These are phyloP conservation scores for Anoura caudifer DNA, from an alignment of 2,113 vertebrate species.

Conservation along the genomic window DNA sequence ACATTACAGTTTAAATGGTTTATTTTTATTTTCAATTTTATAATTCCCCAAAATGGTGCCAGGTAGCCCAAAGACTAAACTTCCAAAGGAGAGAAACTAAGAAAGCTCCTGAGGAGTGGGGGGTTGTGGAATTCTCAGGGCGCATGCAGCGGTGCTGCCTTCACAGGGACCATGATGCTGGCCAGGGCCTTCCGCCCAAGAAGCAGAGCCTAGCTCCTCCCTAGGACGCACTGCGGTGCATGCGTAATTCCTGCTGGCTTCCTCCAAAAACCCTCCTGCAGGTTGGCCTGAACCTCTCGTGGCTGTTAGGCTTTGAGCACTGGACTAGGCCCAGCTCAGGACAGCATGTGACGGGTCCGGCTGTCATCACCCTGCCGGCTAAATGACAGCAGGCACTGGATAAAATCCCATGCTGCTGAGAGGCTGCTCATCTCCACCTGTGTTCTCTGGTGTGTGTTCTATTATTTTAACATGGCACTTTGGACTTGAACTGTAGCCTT, in stretches of 20 bases:
- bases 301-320: neutral
- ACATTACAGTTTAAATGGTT: conserved; percentile 16
- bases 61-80: neutral
- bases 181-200: neutral
- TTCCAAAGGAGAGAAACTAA: neutral
- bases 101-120: neutral
- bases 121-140: neutral
- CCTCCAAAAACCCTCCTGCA: neutral
- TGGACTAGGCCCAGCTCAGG: neutral
- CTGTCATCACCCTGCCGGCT: neutral
- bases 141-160: neutral
- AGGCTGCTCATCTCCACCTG: neutral
- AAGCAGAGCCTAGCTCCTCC: neutral
- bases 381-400: neutral
- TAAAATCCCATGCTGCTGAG: neutral
- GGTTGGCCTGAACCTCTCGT: neutral
- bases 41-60: neutral
- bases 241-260: neutral
- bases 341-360: neutral
- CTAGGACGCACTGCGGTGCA: neutral
- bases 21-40: conserved; percentile 31
- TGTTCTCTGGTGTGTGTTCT: neutral
- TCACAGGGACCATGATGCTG: neutral
- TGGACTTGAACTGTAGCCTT: neutral
- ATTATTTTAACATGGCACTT: neutral